Conservation (phyloP, 2,113 vertebrate genomes). For the Anthoscopus minutus region DNA sequence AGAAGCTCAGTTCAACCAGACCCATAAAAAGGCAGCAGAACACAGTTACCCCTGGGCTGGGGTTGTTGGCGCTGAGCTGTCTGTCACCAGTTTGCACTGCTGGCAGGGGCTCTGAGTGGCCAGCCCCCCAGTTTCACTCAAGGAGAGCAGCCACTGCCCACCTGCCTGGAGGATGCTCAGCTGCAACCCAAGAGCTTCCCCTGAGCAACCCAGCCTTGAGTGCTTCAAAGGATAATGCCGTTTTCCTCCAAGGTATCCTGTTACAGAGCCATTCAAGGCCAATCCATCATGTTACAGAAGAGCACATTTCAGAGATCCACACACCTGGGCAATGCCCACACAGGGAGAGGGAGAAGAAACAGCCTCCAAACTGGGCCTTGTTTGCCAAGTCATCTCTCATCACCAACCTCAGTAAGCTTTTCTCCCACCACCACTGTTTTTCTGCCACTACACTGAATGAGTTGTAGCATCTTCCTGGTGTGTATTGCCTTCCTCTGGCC, state of each 20-base stretch:
- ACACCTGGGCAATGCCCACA: background rate
- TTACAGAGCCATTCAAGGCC: background rate
- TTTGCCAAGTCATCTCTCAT: background rate
- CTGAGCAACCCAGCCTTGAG: background rate
- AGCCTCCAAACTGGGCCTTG: background rate
- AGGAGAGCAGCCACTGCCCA: background rate
- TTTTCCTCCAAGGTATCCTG: background rate
- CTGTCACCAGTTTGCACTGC: background rate
- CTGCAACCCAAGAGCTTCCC: background rate
- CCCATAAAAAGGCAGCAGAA: background rate
- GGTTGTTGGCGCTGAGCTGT: background rate
- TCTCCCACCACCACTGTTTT: background rate
- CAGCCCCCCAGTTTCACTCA: accelerated
- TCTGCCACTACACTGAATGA: slow-evolving; percentile 1
- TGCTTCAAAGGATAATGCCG: background rate
- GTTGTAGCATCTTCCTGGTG: background rate
- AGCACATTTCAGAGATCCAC: background rate
- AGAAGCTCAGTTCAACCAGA: background rate
- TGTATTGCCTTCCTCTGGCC: slow-evolving; percentile 25
- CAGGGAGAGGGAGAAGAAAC: background rate
- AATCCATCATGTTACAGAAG: background rate
- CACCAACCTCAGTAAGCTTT: background rate
- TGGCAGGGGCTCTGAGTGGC: background rate
- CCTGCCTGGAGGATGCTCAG: background rate
- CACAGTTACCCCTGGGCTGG: background rate